Base-by-base conservation (phyloP, 2,888 invertebrate species). In the Ormyrus rosae region DNA sequence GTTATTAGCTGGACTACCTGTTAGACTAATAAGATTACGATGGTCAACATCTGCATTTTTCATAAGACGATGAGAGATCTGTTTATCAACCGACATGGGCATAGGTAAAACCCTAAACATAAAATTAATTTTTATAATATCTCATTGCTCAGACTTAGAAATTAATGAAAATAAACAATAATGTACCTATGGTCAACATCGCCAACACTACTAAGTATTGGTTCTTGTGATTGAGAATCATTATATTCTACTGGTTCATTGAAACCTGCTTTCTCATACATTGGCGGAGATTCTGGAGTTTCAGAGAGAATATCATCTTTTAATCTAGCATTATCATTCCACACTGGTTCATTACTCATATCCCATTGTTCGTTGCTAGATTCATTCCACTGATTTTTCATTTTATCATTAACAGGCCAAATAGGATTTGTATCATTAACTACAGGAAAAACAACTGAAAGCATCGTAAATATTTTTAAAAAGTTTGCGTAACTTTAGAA, bases 11-110 rank as follows among this genome's bases (percentile, higher is more conserved):
- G 94, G 94, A 45, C 95, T 95, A 56, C 96, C 96, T 10, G 96
- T 96, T 71, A 97, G 90, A 80, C 96, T 95, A 87, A 97, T 97
- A 81, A 97, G 91, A 91, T 97, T 97, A 84, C 96, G 93, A 87
- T 96, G 96, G 90, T 96, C 96, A 69, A 96, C 95, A 88, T 96
- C 96, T 89, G 88, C 89, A 9, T 86, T 87, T 86, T 90, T 91
- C 74, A 89, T 88, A 48, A 90, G 83, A 13, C 90, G 89, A 84
- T 91, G 90, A 3, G 89, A 85, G 19, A 90, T 81, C 78, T 88
- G 88, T 74, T 85, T 88, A 13, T 90, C 90, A 46, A 85, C 78
- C 4, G 87, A 83, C 84, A 90, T 86, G 60, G 91, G 90, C 72
- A 89, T 85, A 67, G 90, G 76, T 13, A 83, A 71, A 10, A 83